phyloP scores from a whole-genome alignment of 2,888 invertebrate species.

The Perdita meconis region DNA sequence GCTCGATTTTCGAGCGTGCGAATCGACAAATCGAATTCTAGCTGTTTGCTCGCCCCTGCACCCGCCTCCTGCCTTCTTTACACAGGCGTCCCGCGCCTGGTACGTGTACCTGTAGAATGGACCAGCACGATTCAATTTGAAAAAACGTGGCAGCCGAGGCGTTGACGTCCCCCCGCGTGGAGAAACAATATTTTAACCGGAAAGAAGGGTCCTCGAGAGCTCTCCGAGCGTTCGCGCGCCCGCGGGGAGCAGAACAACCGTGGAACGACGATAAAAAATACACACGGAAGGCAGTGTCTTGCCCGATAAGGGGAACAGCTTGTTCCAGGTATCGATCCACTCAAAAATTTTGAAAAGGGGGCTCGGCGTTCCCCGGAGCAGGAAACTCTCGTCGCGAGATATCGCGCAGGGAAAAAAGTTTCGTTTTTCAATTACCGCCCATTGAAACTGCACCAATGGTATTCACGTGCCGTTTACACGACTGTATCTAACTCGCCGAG shows the following conservation, averaged over 20 bases:
- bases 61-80: constrained; percentile 42
- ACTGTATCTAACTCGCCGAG: neutral
- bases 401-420: neutral
- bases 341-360: constrained; percentile 19
- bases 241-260: neutral
- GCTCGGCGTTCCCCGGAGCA: no score
- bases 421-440: constrained; percentile 8
- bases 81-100: constrained; percentile 34
- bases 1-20: constrained; percentile 67
- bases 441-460: neutral
- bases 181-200: constrained; percentile 56
- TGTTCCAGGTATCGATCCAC: constrained; percentile 5
- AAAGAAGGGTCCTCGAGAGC: constrained; percentile 9
- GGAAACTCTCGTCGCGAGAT: neutral
- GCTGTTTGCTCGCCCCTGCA: constrained; percentile 63
- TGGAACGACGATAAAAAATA: constrained; percentile 32
- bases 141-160: constrained; percentile 62
- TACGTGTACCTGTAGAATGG: constrained; percentile 44
- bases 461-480: constrained; percentile 17
- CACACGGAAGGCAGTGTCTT: constrained; percentile 13
- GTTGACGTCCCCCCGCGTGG: constrained; percentile 12
- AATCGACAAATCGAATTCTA: constrained; percentile 73
- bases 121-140: constrained; percentile 64
- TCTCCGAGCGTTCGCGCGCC: no score
- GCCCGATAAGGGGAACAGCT: constrained; percentile 11